Conservation (phyloP, 2,888 invertebrate genomes). For the Rhyacophila evoluta region DNA sequence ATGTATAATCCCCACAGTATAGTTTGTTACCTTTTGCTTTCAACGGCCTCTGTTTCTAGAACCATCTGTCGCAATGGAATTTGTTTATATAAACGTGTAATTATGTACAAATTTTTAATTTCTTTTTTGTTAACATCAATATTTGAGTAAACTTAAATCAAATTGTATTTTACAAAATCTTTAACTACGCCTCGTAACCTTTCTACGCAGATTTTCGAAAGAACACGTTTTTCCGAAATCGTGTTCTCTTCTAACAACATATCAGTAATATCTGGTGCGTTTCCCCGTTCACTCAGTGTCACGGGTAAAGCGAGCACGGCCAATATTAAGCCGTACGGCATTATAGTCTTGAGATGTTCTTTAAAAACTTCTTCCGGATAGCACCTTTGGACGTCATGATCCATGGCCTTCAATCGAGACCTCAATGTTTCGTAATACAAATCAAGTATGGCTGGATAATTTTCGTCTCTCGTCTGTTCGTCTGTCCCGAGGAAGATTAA, state of each 20-base stretch:
- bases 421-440: conserved; percentile 25
- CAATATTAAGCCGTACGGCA: conserved; percentile 21
- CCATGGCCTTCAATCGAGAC: background rate
- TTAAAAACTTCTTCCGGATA: conserved; percentile 3
- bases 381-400: conserved; percentile 11
- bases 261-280: background rate
- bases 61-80: too few species aligned
- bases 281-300: background rate
- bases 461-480: background rate
- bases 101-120: too few species aligned
- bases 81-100: too few species aligned
- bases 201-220: background rate
- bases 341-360: background rate
- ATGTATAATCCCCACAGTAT: too few species aligned
- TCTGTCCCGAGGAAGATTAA: conserved; percentile 27
- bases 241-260: background rate
- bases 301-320: conserved; percentile 1
- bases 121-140: too few species aligned
- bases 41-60: too few species aligned
- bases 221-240: background rate
- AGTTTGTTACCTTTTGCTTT: too few species aligned
- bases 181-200: conserved; percentile 34
- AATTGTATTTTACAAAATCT: conserved; percentile 34
- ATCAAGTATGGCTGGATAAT: conserved; percentile 11
- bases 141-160: too few species aligned